phyloP scores from a whole-genome alignment of 1,140 invertebrate genomes.

The Ceratina japonica region DNA sequence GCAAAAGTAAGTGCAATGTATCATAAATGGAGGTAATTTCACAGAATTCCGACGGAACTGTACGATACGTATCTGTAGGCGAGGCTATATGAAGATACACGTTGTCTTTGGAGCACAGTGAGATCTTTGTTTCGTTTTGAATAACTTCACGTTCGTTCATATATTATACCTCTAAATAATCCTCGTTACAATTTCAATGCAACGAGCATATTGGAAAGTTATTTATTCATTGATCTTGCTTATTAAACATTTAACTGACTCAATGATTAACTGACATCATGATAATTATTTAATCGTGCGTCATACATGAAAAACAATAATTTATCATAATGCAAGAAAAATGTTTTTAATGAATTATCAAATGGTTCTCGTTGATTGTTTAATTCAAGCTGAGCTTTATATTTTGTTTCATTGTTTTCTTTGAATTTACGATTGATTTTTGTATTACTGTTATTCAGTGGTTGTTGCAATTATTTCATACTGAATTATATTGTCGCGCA shows the following conservation, averaged over 20 bases:
- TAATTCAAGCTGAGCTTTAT: background rate
- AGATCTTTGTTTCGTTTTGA: conserved; percentile 18
- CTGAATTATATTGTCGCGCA: background rate
- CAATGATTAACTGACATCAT: too few species aligned
- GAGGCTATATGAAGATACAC: background rate
- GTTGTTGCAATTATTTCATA: conserved; percentile 2
- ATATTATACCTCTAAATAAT: background rate
- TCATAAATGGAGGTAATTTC: conserved; percentile 35
- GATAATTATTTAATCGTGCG: too few species aligned
- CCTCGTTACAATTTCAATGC: too few species aligned
- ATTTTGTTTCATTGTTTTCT: background rate
- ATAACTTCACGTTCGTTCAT: background rate
- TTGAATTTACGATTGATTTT: background rate
- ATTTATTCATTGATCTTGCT: background rate
- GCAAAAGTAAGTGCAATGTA: conserved; percentile 31
- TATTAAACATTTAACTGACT: background rate
- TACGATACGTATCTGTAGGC: conserved; percentile 2
- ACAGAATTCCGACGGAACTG: conserved; percentile 20
- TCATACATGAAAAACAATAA: too few species aligned
- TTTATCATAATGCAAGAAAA: background rate
- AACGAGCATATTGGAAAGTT: background rate
- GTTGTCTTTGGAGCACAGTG: conserved; percentile 15
- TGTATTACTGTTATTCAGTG: conserved; percentile 17
- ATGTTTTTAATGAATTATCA: background rate
- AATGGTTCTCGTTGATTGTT: background rate